phyloP scores from a whole-genome alignment of 2,888 invertebrate genomes.

The Polydrusus pterygomalis region DNA sequence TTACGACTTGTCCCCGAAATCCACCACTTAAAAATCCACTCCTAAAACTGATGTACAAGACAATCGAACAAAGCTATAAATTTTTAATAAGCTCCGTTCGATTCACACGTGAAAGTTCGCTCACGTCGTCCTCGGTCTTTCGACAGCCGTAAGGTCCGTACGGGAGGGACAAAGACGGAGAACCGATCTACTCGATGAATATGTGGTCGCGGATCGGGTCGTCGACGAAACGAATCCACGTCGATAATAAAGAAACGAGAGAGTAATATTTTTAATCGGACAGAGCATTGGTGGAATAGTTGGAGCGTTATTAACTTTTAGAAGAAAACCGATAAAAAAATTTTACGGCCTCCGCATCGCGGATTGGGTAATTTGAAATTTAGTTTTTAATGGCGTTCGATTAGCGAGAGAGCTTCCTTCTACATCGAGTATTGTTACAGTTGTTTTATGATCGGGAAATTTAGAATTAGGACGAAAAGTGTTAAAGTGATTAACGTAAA shows the following conservation, averaged over 20 bases:
- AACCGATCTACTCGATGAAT: background rate
- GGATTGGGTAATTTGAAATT: conserved; percentile 34
- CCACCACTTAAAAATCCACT: conserved; percentile 42
- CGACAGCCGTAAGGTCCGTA: background rate
- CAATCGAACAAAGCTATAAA: conserved; percentile 41
- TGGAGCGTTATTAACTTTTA: conserved; percentile 33
- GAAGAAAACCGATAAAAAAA: conserved; percentile 42
- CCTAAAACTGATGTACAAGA: conserved; percentile 33
- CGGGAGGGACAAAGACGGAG: background rate
- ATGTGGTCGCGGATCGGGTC: background rate
- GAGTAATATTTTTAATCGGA: conserved; percentile 34
- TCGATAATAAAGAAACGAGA: conserved; percentile 18
- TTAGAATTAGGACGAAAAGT: too few relatives aligned
- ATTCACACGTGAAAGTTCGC: background rate
- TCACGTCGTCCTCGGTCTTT: background rate
- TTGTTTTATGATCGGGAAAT: background rate
- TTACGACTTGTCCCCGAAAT: conserved; percentile 45
- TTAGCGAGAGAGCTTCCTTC: conserved; percentile 8
- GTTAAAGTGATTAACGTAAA: too few relatives aligned
- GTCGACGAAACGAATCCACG: background rate
- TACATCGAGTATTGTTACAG: background rate
- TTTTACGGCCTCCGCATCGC: conserved; percentile 25
- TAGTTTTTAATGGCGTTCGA: conserved; percentile 35
- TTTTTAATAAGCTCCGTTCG: conserved; percentile 24
- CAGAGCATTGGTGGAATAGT: conserved; percentile 33